Percentiles rank a stretch among this genome's conserved stretches.
phyloP scores from a whole-genome alignment of 2,888 invertebrate species.

The Paralinhomoeus sp. region DNA sequence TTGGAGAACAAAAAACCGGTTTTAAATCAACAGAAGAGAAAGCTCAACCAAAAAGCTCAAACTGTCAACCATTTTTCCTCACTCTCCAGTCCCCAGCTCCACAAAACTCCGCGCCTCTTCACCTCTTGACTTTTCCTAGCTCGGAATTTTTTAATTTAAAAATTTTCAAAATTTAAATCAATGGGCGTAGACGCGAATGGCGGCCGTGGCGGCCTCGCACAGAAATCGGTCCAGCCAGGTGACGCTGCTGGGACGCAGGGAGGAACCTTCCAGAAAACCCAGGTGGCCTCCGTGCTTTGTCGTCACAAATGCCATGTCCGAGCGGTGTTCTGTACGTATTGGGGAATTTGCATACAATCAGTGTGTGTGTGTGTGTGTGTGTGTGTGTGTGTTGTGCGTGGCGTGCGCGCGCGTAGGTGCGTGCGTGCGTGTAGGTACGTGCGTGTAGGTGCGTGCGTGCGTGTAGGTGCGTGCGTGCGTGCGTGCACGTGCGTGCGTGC shows the following conservation, averaged over 20 bases:
- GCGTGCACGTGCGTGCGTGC: constrained; percentile 6
- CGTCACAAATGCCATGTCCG: constrained; percentile 44
- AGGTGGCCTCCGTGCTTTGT: constrained; percentile 76
- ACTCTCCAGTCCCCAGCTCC: too few relatives aligned
- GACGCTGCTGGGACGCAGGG: constrained; percentile 57
- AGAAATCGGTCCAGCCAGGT: constrained; percentile 75
- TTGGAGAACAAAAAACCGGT: too few relatives aligned
- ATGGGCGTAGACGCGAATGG: constrained; percentile 4
- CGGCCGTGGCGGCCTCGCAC: constrained; percentile 45
- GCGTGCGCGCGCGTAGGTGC: neutral
- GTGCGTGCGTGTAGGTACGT: neutral
- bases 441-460: too few relatives aligned
- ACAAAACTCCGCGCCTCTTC: too few relatives aligned
- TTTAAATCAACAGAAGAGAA: too few relatives aligned
- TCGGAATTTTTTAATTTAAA: too few relatives aligned
- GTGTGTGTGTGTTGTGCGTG: neutral
- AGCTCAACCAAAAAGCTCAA: too few relatives aligned
- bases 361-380: neutral
- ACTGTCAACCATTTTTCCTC: too few relatives aligned
- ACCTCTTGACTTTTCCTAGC: too few relatives aligned
- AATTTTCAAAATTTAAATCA: too few relatives aligned
- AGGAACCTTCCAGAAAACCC: constrained; percentile 68
- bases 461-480: too few relatives aligned
- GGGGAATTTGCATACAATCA: neutral
- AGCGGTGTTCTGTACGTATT: constrained; percentile 37